Conservation (phyloP, 2,113 vertebrate species). For the Myrmecophaga tridactyla region DNA sequence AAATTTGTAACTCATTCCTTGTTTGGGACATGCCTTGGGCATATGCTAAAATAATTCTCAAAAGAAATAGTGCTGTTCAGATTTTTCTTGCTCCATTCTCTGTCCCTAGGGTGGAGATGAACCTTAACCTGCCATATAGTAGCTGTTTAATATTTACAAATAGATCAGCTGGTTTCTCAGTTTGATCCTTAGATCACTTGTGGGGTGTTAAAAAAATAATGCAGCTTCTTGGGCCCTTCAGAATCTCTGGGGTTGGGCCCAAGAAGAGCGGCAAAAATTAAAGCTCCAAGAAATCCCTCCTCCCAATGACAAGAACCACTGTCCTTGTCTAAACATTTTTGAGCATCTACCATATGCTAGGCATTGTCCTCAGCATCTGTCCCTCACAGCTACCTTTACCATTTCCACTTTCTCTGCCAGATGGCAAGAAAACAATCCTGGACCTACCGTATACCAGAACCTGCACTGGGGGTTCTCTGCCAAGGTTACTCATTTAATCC, state of each 20-base stretch:
- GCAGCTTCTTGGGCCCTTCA: not conserved
- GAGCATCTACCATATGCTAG: not conserved
- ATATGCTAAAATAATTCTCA: slow-evolving; percentile 17
- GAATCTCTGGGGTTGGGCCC: not conserved
- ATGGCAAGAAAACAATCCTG: not conserved
- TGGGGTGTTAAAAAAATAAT: too few relatives aligned
- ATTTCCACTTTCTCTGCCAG: not conserved
- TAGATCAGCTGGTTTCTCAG: slow-evolving; percentile 16
- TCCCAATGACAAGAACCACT: not conserved
- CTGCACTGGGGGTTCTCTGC: not conserved
- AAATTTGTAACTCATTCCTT: slow-evolving; percentile 18
- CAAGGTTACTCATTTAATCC: not conserved
- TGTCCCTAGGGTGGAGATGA: not conserved
- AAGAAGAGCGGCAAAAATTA: not conserved
- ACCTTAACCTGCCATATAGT: not conserved
- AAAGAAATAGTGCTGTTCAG: slow-evolving; percentile 10
- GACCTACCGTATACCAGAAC: not conserved
- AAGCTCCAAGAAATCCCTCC: not conserved
- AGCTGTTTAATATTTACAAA: slow-evolving; percentile 33
- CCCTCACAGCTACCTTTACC: not conserved
- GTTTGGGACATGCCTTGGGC: not conserved
- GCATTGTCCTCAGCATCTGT: not conserved
- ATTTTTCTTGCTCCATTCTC: not conserved
- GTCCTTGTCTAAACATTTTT: not conserved
- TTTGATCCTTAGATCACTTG: not conserved